Evolutionary conservation across 2,888 invertebrate species (phyloP).

Genomic region (Tanytarsus gracilentus): DNA sequence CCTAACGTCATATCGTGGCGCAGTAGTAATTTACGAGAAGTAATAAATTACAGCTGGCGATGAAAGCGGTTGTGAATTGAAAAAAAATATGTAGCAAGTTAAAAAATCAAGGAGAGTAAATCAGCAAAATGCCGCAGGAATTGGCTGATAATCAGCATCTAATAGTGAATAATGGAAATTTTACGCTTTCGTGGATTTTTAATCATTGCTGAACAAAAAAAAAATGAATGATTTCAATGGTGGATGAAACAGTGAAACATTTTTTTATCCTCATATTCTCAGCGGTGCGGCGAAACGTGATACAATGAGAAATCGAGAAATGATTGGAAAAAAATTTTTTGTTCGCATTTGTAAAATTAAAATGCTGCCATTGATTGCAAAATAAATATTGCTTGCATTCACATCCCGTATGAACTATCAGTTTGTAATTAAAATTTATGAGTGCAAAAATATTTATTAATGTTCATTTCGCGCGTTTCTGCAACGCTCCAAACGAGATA

Average conservation of each 20-base stretch:
- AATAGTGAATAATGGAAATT: background rate
- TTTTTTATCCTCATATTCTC: background rate
- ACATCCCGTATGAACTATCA: no score
- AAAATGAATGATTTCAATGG: constrained; percentile 20
- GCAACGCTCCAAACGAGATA: no score
- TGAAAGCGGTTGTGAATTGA: no score
- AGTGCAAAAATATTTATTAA: no score
- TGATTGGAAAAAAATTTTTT: constrained; percentile 1
- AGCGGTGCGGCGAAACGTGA: no score
- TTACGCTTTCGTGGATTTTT: background rate
- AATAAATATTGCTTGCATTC: no score
- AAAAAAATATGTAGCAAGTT: background rate
- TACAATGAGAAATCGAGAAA: no score
- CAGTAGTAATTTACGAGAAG: background rate
- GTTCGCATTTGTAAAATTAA: no score
- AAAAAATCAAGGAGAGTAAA: background rate
- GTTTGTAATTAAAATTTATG: no score
- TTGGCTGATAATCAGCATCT: background rate
- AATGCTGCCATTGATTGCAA: no score
- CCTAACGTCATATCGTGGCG: background rate
- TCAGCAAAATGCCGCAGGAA: background rate
- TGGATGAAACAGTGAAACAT: constrained; percentile 14
- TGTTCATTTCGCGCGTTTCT: no score
- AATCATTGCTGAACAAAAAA: background rate
- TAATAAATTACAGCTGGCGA: no score